These are phyloP conservation scores for Lemur catta DNA, from an alignment of 2,797 vertebrate genomes.

Conservation along the genomic window DNA sequence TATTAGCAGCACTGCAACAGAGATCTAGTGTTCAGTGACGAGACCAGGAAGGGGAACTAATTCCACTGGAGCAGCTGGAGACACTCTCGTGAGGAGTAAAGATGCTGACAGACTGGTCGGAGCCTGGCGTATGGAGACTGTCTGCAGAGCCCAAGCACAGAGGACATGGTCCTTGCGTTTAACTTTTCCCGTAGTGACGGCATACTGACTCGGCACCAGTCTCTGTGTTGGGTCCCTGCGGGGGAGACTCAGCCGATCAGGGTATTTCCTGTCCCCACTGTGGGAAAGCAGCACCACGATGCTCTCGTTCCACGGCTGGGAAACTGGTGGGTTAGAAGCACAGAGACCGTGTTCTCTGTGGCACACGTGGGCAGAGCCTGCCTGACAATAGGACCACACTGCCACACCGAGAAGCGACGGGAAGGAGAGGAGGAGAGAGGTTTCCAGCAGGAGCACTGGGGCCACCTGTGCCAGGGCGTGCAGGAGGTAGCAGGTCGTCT, in stretches of 20 bases:
- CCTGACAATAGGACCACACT: accelerated
- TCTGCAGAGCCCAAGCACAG: accelerated
- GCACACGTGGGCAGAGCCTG: neutral
- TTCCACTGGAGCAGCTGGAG: accelerated
- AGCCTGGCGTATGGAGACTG: neutral
- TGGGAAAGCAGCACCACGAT: too few relatives aligned
- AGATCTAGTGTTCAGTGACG: neutral
- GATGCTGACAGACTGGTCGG: neutral
- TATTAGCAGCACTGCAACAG: accelerated
- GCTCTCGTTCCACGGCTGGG: accelerated
- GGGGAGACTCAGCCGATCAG: accelerated
- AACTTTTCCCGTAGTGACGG: accelerated
- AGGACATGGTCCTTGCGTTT: accelerated
- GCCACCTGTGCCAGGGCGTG: accelerated
- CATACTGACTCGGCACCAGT: neutral
- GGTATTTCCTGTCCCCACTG: accelerated
- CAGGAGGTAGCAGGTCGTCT: neutral
- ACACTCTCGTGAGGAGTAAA: neutral
- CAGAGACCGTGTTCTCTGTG: accelerated
- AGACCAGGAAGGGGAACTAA: neutral
- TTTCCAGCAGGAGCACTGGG: accelerated
- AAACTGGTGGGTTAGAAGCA: neutral
- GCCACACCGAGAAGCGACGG: accelerated
- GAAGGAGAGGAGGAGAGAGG: accelerated
- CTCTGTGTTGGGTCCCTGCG: accelerated